These are phyloP conservation scores for Syrmaticus mikado DNA, from an alignment of 2,113 vertebrate species.

Conservation along the genomic window DNA sequence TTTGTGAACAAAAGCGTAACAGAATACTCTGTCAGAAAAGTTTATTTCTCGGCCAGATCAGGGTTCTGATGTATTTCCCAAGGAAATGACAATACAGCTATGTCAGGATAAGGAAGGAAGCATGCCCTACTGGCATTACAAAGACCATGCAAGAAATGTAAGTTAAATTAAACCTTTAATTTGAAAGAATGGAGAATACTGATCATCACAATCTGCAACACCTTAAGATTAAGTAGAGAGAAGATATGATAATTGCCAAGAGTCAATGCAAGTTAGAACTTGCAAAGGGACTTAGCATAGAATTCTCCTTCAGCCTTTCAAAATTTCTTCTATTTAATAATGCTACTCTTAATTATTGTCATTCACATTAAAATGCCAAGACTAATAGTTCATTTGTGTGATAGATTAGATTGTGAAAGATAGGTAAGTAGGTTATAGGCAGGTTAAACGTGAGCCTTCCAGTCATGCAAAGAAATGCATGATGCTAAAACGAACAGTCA, in stretches of 20 bases:
- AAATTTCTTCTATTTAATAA: neutral
- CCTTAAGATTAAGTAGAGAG: neutral
- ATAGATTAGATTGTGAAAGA: constrained; percentile 2
- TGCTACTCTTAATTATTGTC: neutral
- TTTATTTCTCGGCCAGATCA: neutral
- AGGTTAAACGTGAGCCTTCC: neutral
- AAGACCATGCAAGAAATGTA: neutral
- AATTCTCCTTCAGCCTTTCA: neutral
- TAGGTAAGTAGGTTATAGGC: neutral
- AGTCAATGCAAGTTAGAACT: neutral
- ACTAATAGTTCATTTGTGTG: constrained; percentile 24
- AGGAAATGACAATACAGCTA: neutral
- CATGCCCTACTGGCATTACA: no score
- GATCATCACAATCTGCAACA: neutral
- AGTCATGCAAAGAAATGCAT: neutral
- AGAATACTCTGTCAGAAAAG: neutral
- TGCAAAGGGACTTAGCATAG: neutral
- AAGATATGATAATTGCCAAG: neutral
- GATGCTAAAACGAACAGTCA: neutral
- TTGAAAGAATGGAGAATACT: neutral
- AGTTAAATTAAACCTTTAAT: neutral
- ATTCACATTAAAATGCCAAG: constrained; percentile 23
- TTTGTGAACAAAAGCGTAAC: neutral
- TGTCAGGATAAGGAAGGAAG: neutral
- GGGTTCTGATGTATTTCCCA: neutral